Evolutionary conservation across 64 coral and sea anemone species (phyloP), one percentile per base, ranked within the genome.

Genomic region (Catalaphyllia jardinei): DNA sequence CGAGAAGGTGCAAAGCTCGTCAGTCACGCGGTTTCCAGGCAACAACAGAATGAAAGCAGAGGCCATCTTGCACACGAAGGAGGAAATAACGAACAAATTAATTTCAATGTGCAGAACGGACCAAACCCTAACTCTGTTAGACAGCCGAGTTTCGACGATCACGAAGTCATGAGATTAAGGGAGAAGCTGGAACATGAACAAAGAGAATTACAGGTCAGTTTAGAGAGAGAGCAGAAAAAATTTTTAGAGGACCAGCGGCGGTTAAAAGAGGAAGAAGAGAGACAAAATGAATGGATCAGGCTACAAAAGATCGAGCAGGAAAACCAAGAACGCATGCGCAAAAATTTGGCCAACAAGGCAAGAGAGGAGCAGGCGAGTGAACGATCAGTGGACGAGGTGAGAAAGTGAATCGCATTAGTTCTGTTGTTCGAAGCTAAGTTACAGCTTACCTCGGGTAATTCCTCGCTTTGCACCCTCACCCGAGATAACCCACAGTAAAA

Each of bases 171-270:
- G 17, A 83, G 86, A 67, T 91, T 96, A 10, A 88, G 93, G 38
- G 76, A 90, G 57, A 81, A 83, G 42, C 74, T 96, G 55, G 78
- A 96, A 46, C 33, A 79, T 22, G 95, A 96, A 76, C 95, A 96
- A 73, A 89, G 78, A 52, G 77, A 96, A 75, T 88, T 96, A 22
- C 61, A 89, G 17, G 88, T 83, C 24, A 73, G 86, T 1, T 60
- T 96, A 14, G 86, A 93, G 11, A 88, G 59, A 65, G 91, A 96
- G 30, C 72, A 86, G 31, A 92, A 61, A 15, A 86, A 73, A 39
- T 96, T 87, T 82, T 71, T 82, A 59, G 95, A 97, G 86, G 91
- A 93, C 69, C 95, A 97, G 67, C 79, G 73, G 39, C 88, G 91
- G 46, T 79, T 97, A 18, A 74, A 77, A 27, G 88, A 97, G 82